Percentiles rank a stretch among this genome's conserved stretches.
phyloP scores from a whole-genome alignment of 2,797 vertebrate species.

The Taeniopygia guttata region DNA sequence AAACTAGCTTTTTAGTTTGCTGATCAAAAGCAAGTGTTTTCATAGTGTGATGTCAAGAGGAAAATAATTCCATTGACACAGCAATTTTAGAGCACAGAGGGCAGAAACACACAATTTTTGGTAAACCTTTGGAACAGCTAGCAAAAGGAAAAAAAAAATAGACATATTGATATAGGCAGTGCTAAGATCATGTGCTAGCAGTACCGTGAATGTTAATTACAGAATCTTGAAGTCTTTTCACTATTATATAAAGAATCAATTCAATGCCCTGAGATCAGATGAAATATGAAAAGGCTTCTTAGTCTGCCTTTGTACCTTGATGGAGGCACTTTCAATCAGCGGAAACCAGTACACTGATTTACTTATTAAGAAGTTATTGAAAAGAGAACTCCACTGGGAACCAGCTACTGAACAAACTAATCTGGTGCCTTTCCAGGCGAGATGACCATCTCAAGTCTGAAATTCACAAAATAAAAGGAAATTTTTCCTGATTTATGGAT shows the following conservation, averaged over 20 bases:
- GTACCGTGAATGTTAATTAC: conserved; percentile 21
- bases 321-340: conserved; percentile 5
- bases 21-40: conserved; percentile 24
- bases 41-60: background rate
- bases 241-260: conserved; percentile 15
- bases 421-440: background rate
- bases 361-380: conserved; percentile 26
- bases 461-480: background rate
- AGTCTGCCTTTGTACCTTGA: conserved; percentile 21
- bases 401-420: background rate
- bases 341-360: conserved; percentile 16
- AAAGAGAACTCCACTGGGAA: background rate
- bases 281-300: conserved; percentile 45
- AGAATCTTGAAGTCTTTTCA: conserved; percentile 33
- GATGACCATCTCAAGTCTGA: background rate
- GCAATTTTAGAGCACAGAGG: background rate
- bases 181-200: conserved; percentile 8
- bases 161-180: background rate
- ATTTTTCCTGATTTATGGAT: background rate
- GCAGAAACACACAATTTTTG: background rate
- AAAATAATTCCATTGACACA: background rate
- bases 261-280: conserved; percentile 35
- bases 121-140: conserved; percentile 13
- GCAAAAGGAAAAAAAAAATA: background rate
- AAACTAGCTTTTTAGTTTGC: background rate